These are phyloP conservation scores for Pecten maximus DNA, from an alignment of 2,888 invertebrate genomes.

Conservation along the genomic window DNA sequence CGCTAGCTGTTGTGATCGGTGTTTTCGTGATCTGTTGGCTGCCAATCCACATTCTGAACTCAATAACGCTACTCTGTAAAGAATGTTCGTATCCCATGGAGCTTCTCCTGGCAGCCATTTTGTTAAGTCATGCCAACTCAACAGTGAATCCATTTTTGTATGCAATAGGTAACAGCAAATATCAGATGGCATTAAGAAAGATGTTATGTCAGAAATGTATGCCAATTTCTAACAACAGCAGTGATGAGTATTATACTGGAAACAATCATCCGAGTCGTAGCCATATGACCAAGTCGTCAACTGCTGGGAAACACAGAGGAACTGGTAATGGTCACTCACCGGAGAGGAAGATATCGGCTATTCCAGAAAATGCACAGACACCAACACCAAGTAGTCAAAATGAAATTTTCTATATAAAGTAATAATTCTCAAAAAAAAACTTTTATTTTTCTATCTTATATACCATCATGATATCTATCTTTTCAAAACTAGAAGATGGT, in stretches of 20 bases:
- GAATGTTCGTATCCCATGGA: conserved; percentile 61
- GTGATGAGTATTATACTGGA: neutral
- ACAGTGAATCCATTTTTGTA: conserved; percentile 80
- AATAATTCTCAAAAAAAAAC: neutral
- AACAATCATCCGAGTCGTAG: neutral
- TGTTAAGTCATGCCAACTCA: conserved; percentile 81
- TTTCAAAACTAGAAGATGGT: too few species aligned
- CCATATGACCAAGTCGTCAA: neutral
- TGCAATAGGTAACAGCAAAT: conserved; percentile 78
- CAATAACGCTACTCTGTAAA: conserved; percentile 67
- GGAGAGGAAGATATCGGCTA: conserved; percentile 8
- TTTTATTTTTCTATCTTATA: neutral
- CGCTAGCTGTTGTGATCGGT: conserved; percentile 76
- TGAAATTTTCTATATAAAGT: neutral
- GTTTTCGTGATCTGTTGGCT: conserved; percentile 80
- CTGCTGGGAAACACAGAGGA: neutral
- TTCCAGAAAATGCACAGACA: conserved; percentile 19
- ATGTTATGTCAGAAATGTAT: conserved; percentile 61
- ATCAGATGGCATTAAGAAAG: conserved; percentile 72
- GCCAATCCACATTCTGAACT: conserved; percentile 79
- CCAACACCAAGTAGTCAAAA: neutral
- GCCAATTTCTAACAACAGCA: neutral
- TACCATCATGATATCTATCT: too few species aligned
- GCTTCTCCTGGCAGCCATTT: conserved; percentile 72
- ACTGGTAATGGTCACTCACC: neutral